These are phyloP conservation scores for Florisuga fusca DNA, from an alignment of 2,797 vertebrate species.

Conservation along the genomic window DNA sequence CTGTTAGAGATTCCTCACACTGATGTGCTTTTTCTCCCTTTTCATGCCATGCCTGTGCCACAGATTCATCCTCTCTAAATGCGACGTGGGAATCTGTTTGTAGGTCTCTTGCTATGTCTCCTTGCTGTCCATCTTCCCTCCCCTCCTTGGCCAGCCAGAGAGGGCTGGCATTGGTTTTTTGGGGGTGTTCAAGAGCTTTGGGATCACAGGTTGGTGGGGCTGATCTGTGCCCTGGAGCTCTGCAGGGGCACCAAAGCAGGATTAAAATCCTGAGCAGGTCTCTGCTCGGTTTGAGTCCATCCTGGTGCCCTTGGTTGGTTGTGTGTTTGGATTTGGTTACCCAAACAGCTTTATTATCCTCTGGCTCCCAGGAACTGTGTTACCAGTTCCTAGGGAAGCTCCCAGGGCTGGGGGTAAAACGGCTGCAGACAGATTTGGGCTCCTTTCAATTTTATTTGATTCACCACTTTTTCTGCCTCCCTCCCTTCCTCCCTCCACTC, in stretches of 20 bases:
- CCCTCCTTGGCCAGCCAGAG: neutral
- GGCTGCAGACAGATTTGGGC: conserved; percentile 7
- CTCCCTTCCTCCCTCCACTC: neutral
- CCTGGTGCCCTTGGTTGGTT: neutral
- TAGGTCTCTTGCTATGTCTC: neutral
- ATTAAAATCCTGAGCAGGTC: neutral
- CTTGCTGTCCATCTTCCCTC: accelerated
- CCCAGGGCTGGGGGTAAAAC: neutral
- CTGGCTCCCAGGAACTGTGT: neutral
- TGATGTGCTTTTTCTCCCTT: conserved; percentile 50
- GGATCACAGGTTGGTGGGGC: no score
- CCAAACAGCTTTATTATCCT: neutral
- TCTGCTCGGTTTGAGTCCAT: neutral
- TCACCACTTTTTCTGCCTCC: conserved; percentile 5
- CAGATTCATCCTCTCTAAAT: neutral
- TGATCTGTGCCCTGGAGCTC: neutral
- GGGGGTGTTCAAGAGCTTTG: neutral
- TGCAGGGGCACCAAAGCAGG: neutral
- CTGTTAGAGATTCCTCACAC: neutral
- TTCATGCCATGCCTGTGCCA: neutral
- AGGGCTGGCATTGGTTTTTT: neutral
- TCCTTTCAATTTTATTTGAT: conserved; percentile 46
- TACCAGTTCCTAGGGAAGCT: neutral
- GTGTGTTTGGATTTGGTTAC: neutral
- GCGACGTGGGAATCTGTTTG: neutral